Evolutionary conservation across 2,888 invertebrate genomes (phyloP), one percentile per base, ranked within the genome.

Genomic region (Cenopis cana): DNA sequence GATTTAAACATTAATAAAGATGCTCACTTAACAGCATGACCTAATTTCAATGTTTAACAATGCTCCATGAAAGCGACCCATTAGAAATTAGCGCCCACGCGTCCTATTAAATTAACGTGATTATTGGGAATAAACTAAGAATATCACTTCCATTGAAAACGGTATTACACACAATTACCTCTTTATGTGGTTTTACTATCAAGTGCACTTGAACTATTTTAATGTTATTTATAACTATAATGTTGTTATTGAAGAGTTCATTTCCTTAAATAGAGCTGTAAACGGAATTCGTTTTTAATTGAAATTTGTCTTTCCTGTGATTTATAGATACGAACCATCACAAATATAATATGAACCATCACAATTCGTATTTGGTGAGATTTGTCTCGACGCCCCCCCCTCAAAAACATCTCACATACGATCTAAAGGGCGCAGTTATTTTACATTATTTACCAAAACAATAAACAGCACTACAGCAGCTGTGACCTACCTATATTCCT

Each of bases 61-160:
- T 62, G 55, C n/a, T n/a, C n/a, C n/a, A n/a, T n/a, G n/a, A n/a
- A n/a, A n/a, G n/a, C n/a, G n/a, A 38, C 17, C 49, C 56, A 36
- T 57, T 69, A 52, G 52, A 54, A 64, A 14, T 54, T 38, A 70
- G 17, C 62, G 18, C 54, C 33, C 20, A 20, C 24, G n/a, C 38
- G 46, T 24, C 59, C 70, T 65, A 60, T 54, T 46, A 65, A 70
- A 60, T 54, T 46, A 65, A 70, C 54, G 36, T 17, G 18, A 24
- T 70, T 70, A 70, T 70, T 70, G 64, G 52, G 41, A 50, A 41
- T 56, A 38, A 49, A 64, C 38, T n/a, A 9, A n/a, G 9, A 10
- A 29, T 68, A 57, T 60, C 52, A 68, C 24, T 68, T 54, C 59
- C 50, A 60, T 54, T 67, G 59, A 38, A 68, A 59, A 52, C 24